Percentiles rank a stretch among this genome's conserved stretches.
phyloP scores from a whole-genome alignment of 2,113 vertebrate genomes.

The Corythoichthys haematopterus region DNA sequence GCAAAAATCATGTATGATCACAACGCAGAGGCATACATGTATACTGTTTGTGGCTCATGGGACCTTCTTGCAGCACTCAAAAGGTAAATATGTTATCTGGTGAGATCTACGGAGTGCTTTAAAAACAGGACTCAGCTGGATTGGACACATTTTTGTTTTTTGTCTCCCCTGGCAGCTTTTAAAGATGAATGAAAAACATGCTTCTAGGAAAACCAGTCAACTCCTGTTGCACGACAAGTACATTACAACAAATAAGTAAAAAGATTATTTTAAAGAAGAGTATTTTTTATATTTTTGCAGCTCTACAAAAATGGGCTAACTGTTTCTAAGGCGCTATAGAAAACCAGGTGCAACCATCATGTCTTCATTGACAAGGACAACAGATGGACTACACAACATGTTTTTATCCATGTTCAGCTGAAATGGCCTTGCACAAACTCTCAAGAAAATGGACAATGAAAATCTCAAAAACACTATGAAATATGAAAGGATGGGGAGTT shows the following conservation, averaged over 20 bases:
- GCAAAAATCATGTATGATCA: not conserved
- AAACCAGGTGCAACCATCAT: not conserved
- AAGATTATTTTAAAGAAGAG: not conserved
- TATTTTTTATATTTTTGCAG: slow-evolving; percentile 8
- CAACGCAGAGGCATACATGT: slow-evolving; percentile 25
- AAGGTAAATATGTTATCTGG: slow-evolving; percentile 54
- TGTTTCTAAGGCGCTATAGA: not conserved
- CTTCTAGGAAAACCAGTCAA: slow-evolving; percentile 35
- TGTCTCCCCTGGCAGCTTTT: slow-evolving; percentile 32
- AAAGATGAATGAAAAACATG: slow-evolving; percentile 48
- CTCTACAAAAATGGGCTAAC: slow-evolving; percentile 1
- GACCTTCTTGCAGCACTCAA: slow-evolving; percentile 33
- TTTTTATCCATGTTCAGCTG: not conserved
- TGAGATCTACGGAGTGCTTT: slow-evolving; percentile 54
- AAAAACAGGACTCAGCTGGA: slow-evolving; percentile 56
- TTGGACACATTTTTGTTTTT: slow-evolving; percentile 60
- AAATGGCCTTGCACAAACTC: not conserved
- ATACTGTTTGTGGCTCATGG: slow-evolving; percentile 36
- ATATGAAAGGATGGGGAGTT: not conserved
- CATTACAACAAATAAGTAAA: slow-evolving; percentile 35
- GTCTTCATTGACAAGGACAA: not conserved
- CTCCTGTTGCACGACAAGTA: slow-evolving; percentile 33
- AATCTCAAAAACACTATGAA: not conserved
- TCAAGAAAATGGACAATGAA: not conserved
- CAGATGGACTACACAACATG: not conserved